Percentiles rank a stretch among this genome's conserved stretches.
Evolutionary conservation across 2,797 vertebrate genomes (phyloP).

Genomic region (Catharus ustulatus): DNA sequence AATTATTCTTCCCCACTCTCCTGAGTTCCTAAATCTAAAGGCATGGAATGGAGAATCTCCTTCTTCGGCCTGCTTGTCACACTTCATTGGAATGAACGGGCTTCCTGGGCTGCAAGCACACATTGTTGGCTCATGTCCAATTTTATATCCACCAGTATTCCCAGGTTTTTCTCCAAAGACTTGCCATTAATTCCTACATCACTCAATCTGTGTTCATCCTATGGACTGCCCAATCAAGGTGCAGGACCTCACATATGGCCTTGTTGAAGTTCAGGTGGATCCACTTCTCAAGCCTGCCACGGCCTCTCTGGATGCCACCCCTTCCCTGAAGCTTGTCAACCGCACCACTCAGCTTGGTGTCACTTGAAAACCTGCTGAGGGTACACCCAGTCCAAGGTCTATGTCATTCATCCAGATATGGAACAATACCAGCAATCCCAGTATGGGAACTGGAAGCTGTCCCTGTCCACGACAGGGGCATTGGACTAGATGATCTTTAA

Average conservation of each 20-base stretch:
- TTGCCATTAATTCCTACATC: neutral
- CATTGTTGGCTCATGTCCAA: neutral
- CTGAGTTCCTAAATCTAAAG: neutral
- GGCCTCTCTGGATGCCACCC: neutral
- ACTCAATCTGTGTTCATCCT: neutral
- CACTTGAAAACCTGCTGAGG: neutral
- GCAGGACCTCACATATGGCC: neutral
- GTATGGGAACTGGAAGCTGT: neutral
- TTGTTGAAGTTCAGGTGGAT: neutral
- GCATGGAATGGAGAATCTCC: neutral
- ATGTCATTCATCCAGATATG: neutral
- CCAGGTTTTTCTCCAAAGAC: neutral
- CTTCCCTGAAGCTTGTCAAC: neutral
- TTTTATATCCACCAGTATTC: neutral
- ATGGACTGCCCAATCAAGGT: rapidly evolving
- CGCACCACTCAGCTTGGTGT: neutral
- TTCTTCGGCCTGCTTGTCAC: neutral
- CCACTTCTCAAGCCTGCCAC: neutral
- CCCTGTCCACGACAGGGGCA: rapidly evolving
- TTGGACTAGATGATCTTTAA: neutral
- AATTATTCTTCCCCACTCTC: neutral
- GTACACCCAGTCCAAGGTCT: neutral
- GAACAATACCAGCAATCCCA: neutral
- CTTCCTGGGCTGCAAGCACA: neutral
- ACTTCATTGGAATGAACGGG: rapidly evolving